Base-by-base conservation (phyloP, 2,888 invertebrate species). In the Nineta flava region DNA sequence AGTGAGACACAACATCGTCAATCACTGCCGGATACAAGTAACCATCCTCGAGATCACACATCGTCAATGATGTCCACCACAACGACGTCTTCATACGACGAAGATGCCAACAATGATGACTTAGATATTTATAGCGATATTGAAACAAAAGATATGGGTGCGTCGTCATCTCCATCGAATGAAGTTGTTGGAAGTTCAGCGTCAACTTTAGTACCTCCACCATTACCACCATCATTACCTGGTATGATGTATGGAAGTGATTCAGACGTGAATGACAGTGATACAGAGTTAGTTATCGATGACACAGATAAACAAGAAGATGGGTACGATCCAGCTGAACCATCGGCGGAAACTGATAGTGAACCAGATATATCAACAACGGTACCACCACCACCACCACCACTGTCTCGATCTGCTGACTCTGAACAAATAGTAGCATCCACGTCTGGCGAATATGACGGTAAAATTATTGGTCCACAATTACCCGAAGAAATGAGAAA, bases 71-170 rank as follows among this genome's bases (percentile, higher is more conserved):
- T 26, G 26, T 26, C 26, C 26, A 26, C 26, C 7, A 26, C 26
- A 26, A 26, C 26, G 4, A 26, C 41, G 10, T n/a, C 13, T 2
- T 15, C 34, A 9, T 13, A 32, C 16, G 16, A 34, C 15, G 44
- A 34, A 35, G 34, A 19, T 21, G 32, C 13, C n/a, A 63, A 62
- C 21, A 69, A 69, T 15, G 68, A 69, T 2, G 76, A 78, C 53
- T 67, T 75, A 38, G 77, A 79, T 56, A 73, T 78, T 55, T 80
- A 79, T 57, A 75, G 76, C 53, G 78, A 79, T 54, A 76, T 78
- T 43, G 77, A 77, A 59, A 68, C 69, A 1, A 53, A 60, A 7
- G 64, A 63, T 43, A 65, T 63, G 44, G 62, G 59, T 1, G 63
- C 65, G 44, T 63, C 62, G 34, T 55, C 56, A 34, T 54, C 60